Conservation (phyloP, 2,113 vertebrate genomes). For the Pelobates fuscus region DNA sequence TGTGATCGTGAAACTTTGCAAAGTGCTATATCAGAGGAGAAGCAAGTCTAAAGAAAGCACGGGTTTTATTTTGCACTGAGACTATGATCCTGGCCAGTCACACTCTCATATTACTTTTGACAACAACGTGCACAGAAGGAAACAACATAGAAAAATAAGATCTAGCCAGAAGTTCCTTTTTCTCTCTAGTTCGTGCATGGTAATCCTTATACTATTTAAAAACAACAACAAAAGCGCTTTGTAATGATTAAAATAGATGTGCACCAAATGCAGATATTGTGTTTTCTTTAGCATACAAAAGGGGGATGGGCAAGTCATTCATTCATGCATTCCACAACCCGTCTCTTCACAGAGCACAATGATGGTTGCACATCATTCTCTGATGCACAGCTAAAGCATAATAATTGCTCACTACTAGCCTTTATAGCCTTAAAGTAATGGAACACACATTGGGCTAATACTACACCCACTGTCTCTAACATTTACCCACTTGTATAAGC, state of each 20-base stretch:
- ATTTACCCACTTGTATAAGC: too few species aligned
- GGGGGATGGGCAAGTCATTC: constrained; percentile 36
- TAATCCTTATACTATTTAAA: constrained; percentile 11
- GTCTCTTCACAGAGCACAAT: constrained; percentile 3
- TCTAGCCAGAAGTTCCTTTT: background rate
- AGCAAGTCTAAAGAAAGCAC: background rate
- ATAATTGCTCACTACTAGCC: too few species aligned
- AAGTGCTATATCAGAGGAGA: constrained; percentile 33
- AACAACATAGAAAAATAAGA: background rate
- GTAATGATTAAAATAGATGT: constrained; percentile 19
- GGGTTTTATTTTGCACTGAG: background rate
- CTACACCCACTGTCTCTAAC: too few species aligned
- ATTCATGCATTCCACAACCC: constrained; percentile 23
- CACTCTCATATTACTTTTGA: constrained; percentile 16
- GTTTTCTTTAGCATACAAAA: constrained; percentile 33
- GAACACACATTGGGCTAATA: too few species aligned
- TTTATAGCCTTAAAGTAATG: too few species aligned
- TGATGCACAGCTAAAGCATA: background rate
- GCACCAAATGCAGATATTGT: constrained; percentile 11
- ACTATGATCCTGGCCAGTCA: constrained; percentile 23
- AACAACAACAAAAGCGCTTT: constrained; percentile 26
- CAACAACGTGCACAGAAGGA: background rate
- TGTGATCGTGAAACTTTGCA: constrained; percentile 16
- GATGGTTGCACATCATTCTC: background rate
- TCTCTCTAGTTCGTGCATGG: background rate